A percentile compares a stretch with the other conserved stretches of the same genome.
phyloP scores from a whole-genome alignment of 2,797 vertebrate genomes.

The Lagocephalus sceleratus region DNA sequence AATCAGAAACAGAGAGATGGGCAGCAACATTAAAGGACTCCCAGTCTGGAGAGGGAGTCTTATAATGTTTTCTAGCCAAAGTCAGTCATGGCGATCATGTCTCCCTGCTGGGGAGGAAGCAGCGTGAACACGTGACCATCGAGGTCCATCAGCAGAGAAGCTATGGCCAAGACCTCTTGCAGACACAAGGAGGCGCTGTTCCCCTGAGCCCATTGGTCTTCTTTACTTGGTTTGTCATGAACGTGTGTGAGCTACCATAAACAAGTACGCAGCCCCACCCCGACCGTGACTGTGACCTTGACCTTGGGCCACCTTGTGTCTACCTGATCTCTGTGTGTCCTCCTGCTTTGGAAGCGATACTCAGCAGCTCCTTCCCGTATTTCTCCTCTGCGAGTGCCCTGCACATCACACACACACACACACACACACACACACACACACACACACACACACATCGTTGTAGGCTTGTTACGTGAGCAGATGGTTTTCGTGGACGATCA shows the following conservation, averaged over 20 bases:
- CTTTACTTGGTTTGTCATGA: neutral
- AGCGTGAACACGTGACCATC: neutral
- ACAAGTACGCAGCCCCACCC: neutral
- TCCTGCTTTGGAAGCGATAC: conserved; percentile 87
- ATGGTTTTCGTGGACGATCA: too few relatives aligned
- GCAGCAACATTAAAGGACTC: neutral
- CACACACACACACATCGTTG: too few relatives aligned
- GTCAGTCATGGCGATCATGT: neutral
- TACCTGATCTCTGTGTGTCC: conserved; percentile 91
- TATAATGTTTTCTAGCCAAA: neutral
- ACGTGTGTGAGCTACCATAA: neutral
- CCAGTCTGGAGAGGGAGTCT: neutral
- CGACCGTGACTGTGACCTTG: too few relatives aligned
- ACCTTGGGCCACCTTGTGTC: conserved; percentile 20
- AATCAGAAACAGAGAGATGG: neutral
- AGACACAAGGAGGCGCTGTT: too few relatives aligned
- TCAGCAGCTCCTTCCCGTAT: conserved; percentile 91
- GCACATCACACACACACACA: conserved; percentile 13
- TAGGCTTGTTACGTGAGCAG: too few relatives aligned
- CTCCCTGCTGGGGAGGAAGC: neutral
- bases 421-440: too few relatives aligned
- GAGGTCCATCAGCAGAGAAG: neutral
- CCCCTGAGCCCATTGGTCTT: too few relatives aligned
- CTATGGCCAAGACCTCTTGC: neutral
- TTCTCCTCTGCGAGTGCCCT: conserved; percentile 92